Conservation (phyloP, 2,113 vertebrate genomes). For the Pampusana beccarii region DNA sequence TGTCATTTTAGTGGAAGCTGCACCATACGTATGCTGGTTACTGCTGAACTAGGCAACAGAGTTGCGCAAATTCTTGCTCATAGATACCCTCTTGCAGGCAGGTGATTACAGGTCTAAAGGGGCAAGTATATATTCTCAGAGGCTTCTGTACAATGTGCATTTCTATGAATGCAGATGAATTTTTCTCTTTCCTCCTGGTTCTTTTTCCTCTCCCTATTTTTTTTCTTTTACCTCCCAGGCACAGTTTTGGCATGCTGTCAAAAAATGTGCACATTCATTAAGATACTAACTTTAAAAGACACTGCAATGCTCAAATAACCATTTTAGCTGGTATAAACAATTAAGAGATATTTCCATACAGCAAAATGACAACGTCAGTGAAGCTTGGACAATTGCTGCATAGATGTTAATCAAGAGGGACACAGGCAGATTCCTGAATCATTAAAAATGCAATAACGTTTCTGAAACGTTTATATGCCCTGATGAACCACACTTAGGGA, state of each 20-base stretch:
- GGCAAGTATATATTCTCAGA: neutral
- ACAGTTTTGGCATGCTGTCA: neutral
- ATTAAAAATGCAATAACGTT: slow-evolving; percentile 29
- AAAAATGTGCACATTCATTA: slow-evolving; percentile 16
- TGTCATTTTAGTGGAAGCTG: neutral
- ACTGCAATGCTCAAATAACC: neutral
- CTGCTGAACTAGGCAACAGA: neutral
- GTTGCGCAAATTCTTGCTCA: neutral
- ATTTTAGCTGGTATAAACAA: slow-evolving; percentile 24
- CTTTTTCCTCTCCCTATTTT: neutral
- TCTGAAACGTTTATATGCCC: slow-evolving; percentile 15
- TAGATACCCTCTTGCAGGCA: neutral
- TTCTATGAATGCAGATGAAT: neutral
- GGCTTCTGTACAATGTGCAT: neutral
- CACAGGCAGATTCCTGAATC: slow-evolving; percentile 9
- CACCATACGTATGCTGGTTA: neutral
- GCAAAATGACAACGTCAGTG: slow-evolving; percentile 3
- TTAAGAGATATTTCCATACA: slow-evolving; percentile 41
- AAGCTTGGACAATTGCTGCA: slow-evolving; percentile 41
- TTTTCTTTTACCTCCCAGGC: neutral
- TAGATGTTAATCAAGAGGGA: slow-evolving; percentile 55
- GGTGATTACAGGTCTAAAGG: neutral
- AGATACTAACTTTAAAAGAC: slow-evolving; percentile 11
- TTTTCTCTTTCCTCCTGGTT: neutral
- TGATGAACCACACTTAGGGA: slow-evolving; percentile 6